These are phyloP conservation scores for Fragum fragum DNA, from an alignment of 2,888 invertebrate genomes.

Conservation along the genomic window DNA sequence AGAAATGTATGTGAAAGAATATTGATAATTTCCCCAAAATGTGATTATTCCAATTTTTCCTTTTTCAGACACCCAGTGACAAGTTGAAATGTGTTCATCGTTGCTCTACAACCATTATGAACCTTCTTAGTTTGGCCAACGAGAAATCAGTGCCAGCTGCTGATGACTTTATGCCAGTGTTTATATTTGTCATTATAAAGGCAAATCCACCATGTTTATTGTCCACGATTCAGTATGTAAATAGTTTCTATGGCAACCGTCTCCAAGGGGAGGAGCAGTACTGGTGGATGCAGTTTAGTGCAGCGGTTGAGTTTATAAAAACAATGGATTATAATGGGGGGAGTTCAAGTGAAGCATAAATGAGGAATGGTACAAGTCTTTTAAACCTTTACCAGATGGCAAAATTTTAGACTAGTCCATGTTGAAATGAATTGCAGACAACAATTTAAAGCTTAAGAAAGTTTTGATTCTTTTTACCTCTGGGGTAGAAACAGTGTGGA, in stretches of 20 bases:
- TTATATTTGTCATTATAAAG: conserved; percentile 98
- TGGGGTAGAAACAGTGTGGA: no score
- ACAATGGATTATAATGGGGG: conserved; percentile 93
- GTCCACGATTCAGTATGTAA: conserved; percentile 98
- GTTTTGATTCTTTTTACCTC: no score
- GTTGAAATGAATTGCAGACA: no score
- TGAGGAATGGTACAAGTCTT: no score
- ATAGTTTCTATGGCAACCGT: conserved; percentile 94
- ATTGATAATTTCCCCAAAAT: no score
- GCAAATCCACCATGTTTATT: conserved; percentile 97
- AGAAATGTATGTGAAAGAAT: no score
- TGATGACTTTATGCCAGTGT: conserved; percentile 98
- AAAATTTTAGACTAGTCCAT: no score
- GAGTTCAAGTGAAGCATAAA: conserved; percentile 12
- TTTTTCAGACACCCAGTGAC: conserved; percentile 92
- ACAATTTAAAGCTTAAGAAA: no score
- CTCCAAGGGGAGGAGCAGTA: conserved; percentile 97
- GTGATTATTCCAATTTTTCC: no score
- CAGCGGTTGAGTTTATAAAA: conserved; percentile 99
- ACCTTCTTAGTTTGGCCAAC: conserved; percentile 94
- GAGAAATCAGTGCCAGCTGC: conserved; percentile 92
- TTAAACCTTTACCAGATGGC: no score
- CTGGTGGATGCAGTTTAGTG: conserved; percentile 99
- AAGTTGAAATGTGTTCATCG: conserved; percentile 94
- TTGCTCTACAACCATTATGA: conserved; percentile 97